Evolutionary conservation across 1,140 invertebrate species (phyloP).

Genomic region (Octopus bimaculoides): DNA sequence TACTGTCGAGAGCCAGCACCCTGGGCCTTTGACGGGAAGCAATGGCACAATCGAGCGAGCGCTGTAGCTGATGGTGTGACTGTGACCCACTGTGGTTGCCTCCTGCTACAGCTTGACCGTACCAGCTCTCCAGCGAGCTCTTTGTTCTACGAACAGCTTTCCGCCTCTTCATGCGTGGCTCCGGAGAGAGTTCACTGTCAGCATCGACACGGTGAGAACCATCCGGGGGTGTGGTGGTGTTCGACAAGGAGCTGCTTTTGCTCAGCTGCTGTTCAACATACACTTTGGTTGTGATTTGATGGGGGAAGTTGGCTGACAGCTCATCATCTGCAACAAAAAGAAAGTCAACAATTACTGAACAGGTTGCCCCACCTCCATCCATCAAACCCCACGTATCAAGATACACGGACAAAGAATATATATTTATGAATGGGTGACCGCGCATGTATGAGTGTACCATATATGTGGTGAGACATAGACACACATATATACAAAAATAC

Average conservation of each 20-base stretch:
- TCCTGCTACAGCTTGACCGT: background rate
- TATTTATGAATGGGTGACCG: no score
- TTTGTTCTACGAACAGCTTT: constrained; percentile 42
- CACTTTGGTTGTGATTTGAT: constrained; percentile 39
- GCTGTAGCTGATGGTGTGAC: constrained; percentile 5
- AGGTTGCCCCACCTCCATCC: no score
- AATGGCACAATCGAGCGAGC: background rate
- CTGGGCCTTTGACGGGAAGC: background rate
- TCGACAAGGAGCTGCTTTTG: constrained; percentile 21
- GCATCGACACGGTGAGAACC: constrained; percentile 26
- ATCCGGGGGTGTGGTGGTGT: constrained; percentile 7
- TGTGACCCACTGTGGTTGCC: background rate
- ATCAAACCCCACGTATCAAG: no score
- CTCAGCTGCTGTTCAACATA: constrained; percentile 32
- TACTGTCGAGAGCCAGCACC: background rate
- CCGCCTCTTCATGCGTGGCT: constrained; percentile 25
- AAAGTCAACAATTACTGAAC: background rate
- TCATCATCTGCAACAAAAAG: constrained; percentile 23
- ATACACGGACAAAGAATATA: no score
- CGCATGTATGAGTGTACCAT: no score
- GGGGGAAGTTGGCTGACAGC: constrained; percentile 23
- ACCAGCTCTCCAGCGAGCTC: constrained; percentile 47
- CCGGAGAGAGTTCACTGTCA: constrained; percentile 36
- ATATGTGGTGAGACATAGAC: no score
- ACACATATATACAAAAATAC: no score